Conservation (phyloP, 1,140 invertebrate genomes). For the Eulimnadia texana region DNA sequence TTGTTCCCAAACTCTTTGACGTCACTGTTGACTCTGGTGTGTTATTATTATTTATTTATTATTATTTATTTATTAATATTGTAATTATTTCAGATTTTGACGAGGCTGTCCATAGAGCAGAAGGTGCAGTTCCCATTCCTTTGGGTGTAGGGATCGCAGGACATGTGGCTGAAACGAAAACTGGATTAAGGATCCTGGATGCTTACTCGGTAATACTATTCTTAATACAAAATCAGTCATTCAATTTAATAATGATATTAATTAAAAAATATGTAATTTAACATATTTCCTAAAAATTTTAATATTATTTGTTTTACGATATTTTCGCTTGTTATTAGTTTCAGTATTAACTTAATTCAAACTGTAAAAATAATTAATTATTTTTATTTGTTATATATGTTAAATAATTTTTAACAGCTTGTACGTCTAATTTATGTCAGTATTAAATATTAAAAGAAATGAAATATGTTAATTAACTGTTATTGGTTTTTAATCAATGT, state of each 20-base stretch:
- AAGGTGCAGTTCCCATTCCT: conserved; percentile 44
- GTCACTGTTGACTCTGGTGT: conserved; percentile 68
- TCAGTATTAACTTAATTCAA: too few relatives aligned
- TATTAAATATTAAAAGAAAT: too few relatives aligned
- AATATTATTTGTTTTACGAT: too few relatives aligned
- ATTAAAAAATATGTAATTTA: too few relatives aligned
- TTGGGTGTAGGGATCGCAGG: conserved; percentile 84
- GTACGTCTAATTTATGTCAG: too few relatives aligned
- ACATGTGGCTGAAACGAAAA: conserved; percentile 69
- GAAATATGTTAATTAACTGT: too few relatives aligned
- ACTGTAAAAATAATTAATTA: too few relatives aligned
- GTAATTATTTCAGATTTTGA: conserved; percentile 43
- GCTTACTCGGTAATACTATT: conserved; percentile 53
- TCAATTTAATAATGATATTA: background rate
- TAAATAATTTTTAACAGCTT: too few relatives aligned
- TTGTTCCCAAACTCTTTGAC: conserved; percentile 82
- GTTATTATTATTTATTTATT: background rate
- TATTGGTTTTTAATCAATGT: too few relatives aligned
- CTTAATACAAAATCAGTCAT: background rate
- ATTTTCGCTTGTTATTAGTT: too few relatives aligned
- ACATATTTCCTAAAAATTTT: too few relatives aligned
- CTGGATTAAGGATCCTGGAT: conserved; percentile 77
- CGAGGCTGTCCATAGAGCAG: conserved; percentile 39
- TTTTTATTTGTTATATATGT: too few relatives aligned
- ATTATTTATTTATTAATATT: background rate